phyloP scores from a whole-genome alignment of 2,113 vertebrate genomes.

The Romanogobio albipinnatus region DNA sequence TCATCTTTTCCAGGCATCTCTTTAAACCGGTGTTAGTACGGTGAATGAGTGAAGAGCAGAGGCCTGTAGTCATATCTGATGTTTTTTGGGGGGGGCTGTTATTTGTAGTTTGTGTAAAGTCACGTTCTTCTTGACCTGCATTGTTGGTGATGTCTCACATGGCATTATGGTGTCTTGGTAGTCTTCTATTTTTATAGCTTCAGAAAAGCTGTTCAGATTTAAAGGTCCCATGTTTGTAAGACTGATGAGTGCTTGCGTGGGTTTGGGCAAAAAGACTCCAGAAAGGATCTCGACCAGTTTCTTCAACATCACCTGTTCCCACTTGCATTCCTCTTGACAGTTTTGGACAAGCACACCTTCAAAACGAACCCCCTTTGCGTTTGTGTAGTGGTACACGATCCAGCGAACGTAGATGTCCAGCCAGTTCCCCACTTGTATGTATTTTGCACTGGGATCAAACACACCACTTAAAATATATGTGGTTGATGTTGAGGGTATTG shows the following conservation, averaged over 20 bases:
- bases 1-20: constrained; percentile 16
- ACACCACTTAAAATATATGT: constrained; percentile 23
- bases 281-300: constrained; percentile 6
- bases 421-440: neutral
- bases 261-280: neutral
- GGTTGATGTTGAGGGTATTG: neutral
- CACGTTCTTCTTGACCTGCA: neutral
- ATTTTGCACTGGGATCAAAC: neutral
- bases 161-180: neutral
- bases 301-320: constrained; percentile 7
- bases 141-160: neutral
- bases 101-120: neutral
- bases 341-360: constrained; percentile 23
- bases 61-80: neutral
- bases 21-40: constrained; percentile 15
- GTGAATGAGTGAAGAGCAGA: constrained; percentile 14
- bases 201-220: neutral
- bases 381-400: constrained; percentile 6
- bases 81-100: neutral
- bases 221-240: neutral
- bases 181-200: neutral
- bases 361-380: neutral
- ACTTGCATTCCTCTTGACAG: neutral
- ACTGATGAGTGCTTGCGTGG: neutral
- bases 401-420: neutral